Evolutionary conservation across 1,140 invertebrate species (phyloP).

Genomic region (Daktulosphaira vitifoliae): DNA sequence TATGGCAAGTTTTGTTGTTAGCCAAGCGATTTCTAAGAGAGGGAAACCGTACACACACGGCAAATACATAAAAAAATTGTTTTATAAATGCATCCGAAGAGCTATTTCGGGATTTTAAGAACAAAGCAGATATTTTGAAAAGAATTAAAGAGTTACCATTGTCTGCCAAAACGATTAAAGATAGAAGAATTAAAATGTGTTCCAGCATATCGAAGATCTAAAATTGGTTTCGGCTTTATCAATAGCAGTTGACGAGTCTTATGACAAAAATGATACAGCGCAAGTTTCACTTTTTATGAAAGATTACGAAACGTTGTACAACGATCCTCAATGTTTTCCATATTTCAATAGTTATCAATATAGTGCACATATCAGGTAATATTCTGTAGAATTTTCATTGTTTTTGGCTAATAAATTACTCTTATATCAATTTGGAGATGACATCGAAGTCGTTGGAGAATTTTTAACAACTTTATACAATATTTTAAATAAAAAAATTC

Average conservation of each 20-base stretch:
- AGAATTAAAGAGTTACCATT: slow-evolving; percentile 40
- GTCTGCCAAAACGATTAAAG: slow-evolving; percentile 40
- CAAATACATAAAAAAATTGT: slow-evolving; percentile 41
- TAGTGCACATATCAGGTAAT: too few species aligned
- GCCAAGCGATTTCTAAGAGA: slow-evolving; percentile 39
- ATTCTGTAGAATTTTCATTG: too few species aligned
- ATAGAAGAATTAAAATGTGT: slow-evolving; percentile 41
- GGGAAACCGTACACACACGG: slow-evolving; percentile 42
- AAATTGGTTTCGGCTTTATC: slow-evolving; percentile 38
- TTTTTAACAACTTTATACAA: too few species aligned
- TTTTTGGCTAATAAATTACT: too few species aligned
- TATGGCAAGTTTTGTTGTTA: slow-evolving; percentile 39
- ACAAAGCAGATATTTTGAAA: slow-evolving; percentile 41
- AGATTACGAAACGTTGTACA: too few species aligned
- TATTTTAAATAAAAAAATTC: too few species aligned
- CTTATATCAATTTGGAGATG: too few species aligned
- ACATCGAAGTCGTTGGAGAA: too few species aligned
- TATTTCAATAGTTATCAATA: too few species aligned
- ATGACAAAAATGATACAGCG: slow-evolving; percentile 40
- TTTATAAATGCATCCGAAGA: slow-evolving; percentile 40
- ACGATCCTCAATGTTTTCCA: too few species aligned
- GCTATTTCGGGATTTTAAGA: slow-evolving; percentile 41
- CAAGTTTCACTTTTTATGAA: slow-evolving; percentile 42
- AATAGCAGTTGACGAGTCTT: slow-evolving; percentile 40
- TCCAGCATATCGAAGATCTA: slow-evolving; percentile 40